Evolutionary conservation across 2,797 vertebrate species (phyloP), one percentile per base, ranked within the genome.

Genomic region (Cyclopterus lumpus): DNA sequence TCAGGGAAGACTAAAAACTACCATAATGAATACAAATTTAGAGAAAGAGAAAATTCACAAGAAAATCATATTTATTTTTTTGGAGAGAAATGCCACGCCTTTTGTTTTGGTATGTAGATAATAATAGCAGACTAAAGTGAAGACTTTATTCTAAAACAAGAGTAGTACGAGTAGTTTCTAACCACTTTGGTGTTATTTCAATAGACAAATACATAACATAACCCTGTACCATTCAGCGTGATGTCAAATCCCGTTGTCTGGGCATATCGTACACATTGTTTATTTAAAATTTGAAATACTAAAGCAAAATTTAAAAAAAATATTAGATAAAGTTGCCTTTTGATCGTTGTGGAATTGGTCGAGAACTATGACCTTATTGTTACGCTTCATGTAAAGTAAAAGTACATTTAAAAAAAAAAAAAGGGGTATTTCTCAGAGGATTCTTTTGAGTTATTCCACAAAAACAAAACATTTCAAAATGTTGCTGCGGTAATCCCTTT

Each of bases 151-250:
- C 16, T 8, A 3, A 9, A n/a, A 48, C n/a, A n/a, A n/a, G n/a
- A n/a, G n/a, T n/a, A n/a, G n/a, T 38, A 34, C 1, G 36, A 38
- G 34, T 36, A 8, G 8, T 36, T 8, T 36, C 38, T 38, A 36
- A 38, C 10, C 36, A 38, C 36, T 38, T 38, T 38, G 36, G 36
- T 11, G 10, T 38, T 38, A 11, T 38, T 38, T 11, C 36, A 38
- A 38, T 38, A 38, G 38, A 4, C 11, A 36, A 36, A 36, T 36
- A 8, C 34, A 36, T 8, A 11, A 38, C 38, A 38, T 51, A 53
- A 26, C 51, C 14, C 12, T 15, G 24, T 0, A 53, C 51, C 6
- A 36, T 0, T 53, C 22, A 53, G 24, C 11, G 0, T 0, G n/a
- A n/a, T n/a, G n/a, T n/a, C n/a, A n/a, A n/a, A n/a, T n/a, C n/a